A percentile compares a stretch with the other conserved stretches of the same genome.
Evolutionary conservation across 2,888 invertebrate genomes (phyloP).

Genomic region (Limnephilus lunatus): DNA sequence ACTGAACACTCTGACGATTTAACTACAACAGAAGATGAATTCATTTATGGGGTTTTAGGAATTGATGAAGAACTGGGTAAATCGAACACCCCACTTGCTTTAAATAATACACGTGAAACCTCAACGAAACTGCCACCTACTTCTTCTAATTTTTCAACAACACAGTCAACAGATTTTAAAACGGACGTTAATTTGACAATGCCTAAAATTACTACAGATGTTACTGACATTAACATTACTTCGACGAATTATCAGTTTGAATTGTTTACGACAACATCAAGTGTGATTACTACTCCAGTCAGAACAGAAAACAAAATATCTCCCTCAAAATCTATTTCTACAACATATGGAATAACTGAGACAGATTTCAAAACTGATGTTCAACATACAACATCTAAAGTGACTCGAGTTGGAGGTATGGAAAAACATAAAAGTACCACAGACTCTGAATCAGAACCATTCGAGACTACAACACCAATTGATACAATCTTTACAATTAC

Average conservation of each 20-base stretch:
- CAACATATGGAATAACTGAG: not conserved
- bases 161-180: conserved; percentile 8
- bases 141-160: conserved; percentile 11
- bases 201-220: not conserved
- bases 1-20: not conserved
- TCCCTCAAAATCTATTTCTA: not conserved
- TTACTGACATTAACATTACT: not conserved
- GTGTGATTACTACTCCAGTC: not conserved
- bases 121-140: not conserved
- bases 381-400: not conserved
- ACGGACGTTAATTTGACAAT: not conserved
- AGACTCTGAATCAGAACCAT: conserved; percentile 6
- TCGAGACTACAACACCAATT: conserved; percentile 14
- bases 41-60: conserved; percentile 58
- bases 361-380: not conserved
- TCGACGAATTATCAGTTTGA: not conserved
- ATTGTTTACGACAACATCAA: not conserved
- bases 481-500: not conserved
- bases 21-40: conserved; percentile 57
- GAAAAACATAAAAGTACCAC: not conserved
- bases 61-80: conserved; percentile 54
- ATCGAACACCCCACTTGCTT: conserved; percentile 50
- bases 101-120: conserved; percentile 32
- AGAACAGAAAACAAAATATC: not conserved
- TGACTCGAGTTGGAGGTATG: not conserved